Evolutionary conservation across 2,797 vertebrate genomes (phyloP).

Genomic region (Agapornis canus): DNA sequence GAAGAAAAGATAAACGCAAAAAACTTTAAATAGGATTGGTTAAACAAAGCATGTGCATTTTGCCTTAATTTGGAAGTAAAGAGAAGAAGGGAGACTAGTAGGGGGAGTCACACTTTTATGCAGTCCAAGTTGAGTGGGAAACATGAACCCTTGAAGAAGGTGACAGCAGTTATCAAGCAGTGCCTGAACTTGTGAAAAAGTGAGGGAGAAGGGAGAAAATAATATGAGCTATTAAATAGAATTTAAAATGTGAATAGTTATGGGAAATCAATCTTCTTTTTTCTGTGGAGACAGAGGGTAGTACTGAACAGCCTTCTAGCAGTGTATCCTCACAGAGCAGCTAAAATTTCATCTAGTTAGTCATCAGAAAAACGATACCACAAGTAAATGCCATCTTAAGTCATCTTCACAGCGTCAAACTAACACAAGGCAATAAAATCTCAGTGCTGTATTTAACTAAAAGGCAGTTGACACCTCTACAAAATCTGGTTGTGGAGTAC

Average conservation of each 20-base stretch:
- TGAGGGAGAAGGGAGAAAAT: not conserved
- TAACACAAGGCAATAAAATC: not conserved
- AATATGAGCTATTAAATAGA: not conserved
- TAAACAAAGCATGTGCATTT: not conserved
- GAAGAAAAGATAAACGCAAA: too few relatives aligned
- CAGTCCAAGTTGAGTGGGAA: not conserved
- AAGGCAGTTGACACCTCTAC: not conserved
- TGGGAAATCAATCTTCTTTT: not conserved
- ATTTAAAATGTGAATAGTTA: not conserved
- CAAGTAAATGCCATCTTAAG: not conserved
- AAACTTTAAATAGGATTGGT: not conserved
- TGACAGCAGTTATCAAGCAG: not conserved
- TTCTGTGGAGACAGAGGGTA: not conserved
- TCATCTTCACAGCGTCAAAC: not conserved
- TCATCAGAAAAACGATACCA: not conserved
- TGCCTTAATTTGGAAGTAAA: slow-evolving; percentile 29
- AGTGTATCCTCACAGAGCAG: not conserved
- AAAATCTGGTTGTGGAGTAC: not conserved
- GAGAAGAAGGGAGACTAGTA: not conserved
- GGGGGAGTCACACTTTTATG: not conserved
- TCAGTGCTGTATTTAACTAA: not conserved
- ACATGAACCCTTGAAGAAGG: not conserved
- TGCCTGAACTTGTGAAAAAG: not conserved
- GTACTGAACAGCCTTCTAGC: not conserved
- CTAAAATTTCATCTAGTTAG: not conserved